Conservation (phyloP, 2,113 vertebrate species). For the Melanotaenia duboulayi region DNA sequence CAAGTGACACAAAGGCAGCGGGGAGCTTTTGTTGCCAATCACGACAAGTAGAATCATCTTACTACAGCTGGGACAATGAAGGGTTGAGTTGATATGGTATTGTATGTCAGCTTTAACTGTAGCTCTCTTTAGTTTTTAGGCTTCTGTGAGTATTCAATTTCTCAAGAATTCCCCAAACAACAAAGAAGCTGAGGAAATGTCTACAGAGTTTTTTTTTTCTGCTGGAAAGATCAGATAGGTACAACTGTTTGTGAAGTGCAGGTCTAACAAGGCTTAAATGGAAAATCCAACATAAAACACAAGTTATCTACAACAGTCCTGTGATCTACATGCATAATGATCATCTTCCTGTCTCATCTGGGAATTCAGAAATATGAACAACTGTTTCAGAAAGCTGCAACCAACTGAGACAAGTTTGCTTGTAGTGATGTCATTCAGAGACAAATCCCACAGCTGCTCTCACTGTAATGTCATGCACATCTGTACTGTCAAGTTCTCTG, state of each 20-base stretch:
- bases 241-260: conserved; percentile 41
- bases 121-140: neutral
- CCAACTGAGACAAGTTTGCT: neutral
- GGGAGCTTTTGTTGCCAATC: conserved; percentile 57
- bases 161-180: conserved; percentile 27
- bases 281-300: conserved; percentile 51
- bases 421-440: conserved; percentile 27
- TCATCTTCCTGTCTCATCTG: conserved; percentile 43
- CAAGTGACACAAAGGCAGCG: conserved; percentile 55
- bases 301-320: conserved; percentile 11
- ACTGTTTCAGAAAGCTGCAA: conserved; percentile 21
- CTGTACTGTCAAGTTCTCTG: neutral
- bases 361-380: conserved; percentile 13
- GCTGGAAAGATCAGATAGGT: conserved; percentile 32
- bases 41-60: conserved; percentile 65
- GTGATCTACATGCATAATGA: conserved; percentile 37
- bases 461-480: neutral
- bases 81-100: conserved; percentile 46
- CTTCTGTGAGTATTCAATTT: conserved; percentile 43
- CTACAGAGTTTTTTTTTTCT: conserved; percentile 13
- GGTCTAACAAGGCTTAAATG: conserved; percentile 39
- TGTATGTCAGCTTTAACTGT: conserved; percentile 43
- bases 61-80: conserved; percentile 47
- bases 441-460: conserved; percentile 47
- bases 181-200: conserved; percentile 25